phyloP scores from a whole-genome alignment of 2,113 vertebrate genomes.

The Sylvia atricapilla region DNA sequence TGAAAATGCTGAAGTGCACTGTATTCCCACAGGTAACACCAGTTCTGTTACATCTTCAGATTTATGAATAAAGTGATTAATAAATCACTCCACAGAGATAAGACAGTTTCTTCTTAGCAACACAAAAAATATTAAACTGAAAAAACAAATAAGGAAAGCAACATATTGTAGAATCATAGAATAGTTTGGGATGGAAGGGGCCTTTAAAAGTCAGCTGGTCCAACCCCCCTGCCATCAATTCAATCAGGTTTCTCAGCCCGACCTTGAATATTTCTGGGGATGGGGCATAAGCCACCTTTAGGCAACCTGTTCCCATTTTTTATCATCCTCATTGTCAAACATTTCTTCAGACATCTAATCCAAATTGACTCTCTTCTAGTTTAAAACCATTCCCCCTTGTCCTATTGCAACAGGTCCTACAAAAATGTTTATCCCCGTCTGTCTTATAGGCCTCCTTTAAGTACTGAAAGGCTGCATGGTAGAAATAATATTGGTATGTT shows the following conservation, averaged over 20 bases:
- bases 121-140: not conserved
- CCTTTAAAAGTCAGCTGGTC: not conserved
- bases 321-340: not conserved
- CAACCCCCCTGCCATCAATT: not conserved
- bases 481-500: not conserved
- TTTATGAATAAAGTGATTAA: not conserved
- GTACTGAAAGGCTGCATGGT: not conserved
- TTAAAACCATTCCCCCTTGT: not conserved
- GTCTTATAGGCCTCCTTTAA: not conserved
- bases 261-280: not conserved
- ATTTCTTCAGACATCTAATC: not conserved
- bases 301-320: not conserved
- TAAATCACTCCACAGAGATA: not conserved
- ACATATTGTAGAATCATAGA: not conserved
- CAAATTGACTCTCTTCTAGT: not conserved
- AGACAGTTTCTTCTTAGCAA: not conserved
- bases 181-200: not conserved
- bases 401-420: no score
- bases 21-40: not conserved
- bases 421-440: not conserved
- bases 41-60: not conserved
- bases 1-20: not conserved
- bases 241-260: not conserved
- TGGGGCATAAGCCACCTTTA: not conserved
- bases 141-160: not conserved